Percentiles rank a stretch among this genome's conserved stretches.
These are phyloP conservation scores for Drymodes brunneopygia DNA, from an alignment of 2,113 vertebrate species.

Conservation along the genomic window DNA sequence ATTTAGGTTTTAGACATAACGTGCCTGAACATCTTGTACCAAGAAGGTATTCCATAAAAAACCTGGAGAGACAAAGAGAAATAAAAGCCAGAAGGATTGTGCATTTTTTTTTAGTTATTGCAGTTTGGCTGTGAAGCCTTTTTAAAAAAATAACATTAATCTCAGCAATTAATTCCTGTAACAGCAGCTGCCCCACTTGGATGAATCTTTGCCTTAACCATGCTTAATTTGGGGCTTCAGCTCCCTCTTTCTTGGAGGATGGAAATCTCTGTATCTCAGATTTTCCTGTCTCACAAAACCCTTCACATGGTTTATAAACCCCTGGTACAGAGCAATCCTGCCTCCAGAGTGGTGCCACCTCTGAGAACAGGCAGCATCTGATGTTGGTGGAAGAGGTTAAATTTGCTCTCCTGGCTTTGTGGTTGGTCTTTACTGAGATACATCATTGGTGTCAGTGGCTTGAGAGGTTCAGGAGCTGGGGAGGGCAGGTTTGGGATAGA, in stretches of 20 bases:
- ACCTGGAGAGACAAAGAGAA: not conserved
- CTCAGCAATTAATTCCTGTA: not conserved
- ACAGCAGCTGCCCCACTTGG: not conserved
- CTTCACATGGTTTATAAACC: fast-evolving
- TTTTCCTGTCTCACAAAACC: not conserved
- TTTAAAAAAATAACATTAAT: not conserved
- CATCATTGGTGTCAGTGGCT: not conserved
- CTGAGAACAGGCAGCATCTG: not conserved
- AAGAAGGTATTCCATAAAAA: not conserved
- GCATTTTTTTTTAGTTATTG: not conserved
- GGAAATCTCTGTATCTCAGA: not conserved
- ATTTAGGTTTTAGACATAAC: not conserved
- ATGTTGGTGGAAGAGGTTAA: not conserved
- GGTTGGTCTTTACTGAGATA: not conserved
- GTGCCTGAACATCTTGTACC: not conserved
- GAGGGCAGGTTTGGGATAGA: not conserved
- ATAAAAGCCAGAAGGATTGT: not conserved
- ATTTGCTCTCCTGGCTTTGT: not conserved
- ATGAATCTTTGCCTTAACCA: not conserved
- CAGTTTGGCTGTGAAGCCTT: not conserved
- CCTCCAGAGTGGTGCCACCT: not conserved
- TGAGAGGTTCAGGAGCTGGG: not conserved
- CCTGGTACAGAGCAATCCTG: not conserved
- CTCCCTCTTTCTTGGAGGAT: not conserved
- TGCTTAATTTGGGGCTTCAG: not conserved